phyloP scores from a whole-genome alignment of 1,140 invertebrate genomes.

The Trichonephila clavipes region DNA sequence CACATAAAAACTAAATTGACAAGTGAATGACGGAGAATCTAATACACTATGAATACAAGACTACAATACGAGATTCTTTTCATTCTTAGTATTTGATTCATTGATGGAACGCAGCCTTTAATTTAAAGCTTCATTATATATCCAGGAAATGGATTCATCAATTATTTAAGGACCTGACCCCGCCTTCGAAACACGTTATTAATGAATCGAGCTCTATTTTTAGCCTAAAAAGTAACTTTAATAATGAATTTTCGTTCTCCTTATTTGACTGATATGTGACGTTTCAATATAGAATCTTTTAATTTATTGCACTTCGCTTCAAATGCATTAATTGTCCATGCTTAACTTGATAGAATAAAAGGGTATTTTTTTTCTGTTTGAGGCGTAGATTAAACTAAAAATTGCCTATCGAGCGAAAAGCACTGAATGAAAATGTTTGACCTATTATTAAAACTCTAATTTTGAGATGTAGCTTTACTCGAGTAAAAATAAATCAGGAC shows the following conservation, averaged over 20 bases:
- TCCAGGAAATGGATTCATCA: neutral
- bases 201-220: neutral
- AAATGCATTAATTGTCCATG: neutral
- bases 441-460: neutral
- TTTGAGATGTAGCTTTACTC: too few relatives aligned
- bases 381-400: neutral
- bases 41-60: neutral
- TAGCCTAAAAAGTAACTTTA: neutral
- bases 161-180: neutral
- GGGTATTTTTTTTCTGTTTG: neutral
- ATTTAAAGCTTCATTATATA: neutral
- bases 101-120: neutral
- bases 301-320: constrained; percentile 1
- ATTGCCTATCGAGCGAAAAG: neutral
- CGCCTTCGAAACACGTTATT: neutral
- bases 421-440: neutral
- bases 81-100: neutral
- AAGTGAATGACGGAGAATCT: neutral
- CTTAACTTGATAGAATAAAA: neutral
- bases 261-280: constrained; percentile 4
- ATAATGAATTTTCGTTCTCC: constrained; percentile 5
- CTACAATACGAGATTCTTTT: neutral
- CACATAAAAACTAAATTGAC: neutral
- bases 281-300: constrained; percentile 3
- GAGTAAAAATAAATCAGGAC: too few relatives aligned